Percentiles rank a stretch among this genome's conserved stretches.
Conservation (phyloP, 1,140 invertebrate genomes). For the Drosophila virilis region DNA sequence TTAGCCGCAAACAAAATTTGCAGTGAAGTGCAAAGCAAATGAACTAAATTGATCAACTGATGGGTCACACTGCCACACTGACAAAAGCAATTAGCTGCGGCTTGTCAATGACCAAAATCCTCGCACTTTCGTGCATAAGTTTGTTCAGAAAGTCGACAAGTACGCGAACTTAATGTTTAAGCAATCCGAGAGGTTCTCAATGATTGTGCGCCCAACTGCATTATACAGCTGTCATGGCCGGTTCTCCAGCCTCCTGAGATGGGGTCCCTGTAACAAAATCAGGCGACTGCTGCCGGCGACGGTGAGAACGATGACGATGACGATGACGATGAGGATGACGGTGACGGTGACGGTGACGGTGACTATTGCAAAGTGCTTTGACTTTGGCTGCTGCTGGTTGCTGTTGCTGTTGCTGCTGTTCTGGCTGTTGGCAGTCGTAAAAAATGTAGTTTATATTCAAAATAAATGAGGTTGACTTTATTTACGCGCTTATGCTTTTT, state of each 20-base stretch:
- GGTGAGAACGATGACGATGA: neutral
- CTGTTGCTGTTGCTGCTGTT: constrained; percentile 32
- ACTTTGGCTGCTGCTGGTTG: constrained; percentile 51
- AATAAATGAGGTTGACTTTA: constrained; percentile 83
- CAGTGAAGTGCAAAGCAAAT: no score
- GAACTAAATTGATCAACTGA: no score
- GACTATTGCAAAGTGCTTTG: constrained; percentile 73
- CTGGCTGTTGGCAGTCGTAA: constrained; percentile 71
- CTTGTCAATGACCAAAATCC: no score
- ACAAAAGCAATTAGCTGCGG: no score
- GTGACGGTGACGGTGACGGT: constrained; percentile 24
- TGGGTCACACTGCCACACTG: no score
- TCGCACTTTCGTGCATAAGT: no score
- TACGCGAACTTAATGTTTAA: no score
- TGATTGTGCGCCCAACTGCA: constrained; percentile 5
- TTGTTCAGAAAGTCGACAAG: no score
- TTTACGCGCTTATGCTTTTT: constrained; percentile 82
- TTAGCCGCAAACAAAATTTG: no score
- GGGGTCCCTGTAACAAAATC: constrained; percentile 36
- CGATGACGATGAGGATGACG: constrained; percentile 45
- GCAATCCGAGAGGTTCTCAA: neutral
- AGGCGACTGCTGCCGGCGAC: constrained; percentile 24
- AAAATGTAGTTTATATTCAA: constrained; percentile 83
- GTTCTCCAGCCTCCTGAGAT: constrained; percentile 3
- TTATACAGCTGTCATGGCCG: constrained; percentile 10